Conservation (phyloP, 92 coral and sea anemone species). For the Epizoanthus ramosus region DNA sequence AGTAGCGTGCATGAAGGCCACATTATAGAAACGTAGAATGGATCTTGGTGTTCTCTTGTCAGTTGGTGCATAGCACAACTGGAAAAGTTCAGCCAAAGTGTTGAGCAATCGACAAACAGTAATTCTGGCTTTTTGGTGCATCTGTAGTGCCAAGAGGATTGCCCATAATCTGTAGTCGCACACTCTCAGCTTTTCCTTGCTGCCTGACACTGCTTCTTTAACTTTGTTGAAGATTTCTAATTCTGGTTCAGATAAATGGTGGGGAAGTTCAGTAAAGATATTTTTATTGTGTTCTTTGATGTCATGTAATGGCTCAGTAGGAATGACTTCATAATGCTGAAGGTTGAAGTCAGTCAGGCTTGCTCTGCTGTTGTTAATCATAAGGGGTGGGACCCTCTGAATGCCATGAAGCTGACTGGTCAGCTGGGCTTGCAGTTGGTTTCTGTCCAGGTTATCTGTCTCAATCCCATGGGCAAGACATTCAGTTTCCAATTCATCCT, state of each 20-base stretch:
- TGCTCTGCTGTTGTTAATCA: neutral
- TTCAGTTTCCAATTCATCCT: slow-evolving; percentile 37
- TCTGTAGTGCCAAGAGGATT: slow-evolving; percentile 21
- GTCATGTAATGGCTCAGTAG: slow-evolving; percentile 53
- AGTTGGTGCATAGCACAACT: slow-evolving; percentile 30
- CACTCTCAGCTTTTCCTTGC: slow-evolving; percentile 39
- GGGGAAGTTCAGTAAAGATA: slow-evolving; percentile 41
- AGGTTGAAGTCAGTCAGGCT: slow-evolving; percentile 40
- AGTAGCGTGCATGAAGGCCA: slow-evolving; percentile 36
- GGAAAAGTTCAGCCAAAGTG: slow-evolving; percentile 39
- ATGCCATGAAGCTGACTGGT: slow-evolving; percentile 43
- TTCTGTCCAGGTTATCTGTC: neutral
- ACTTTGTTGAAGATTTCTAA: slow-evolving; percentile 8
- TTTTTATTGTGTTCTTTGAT: slow-evolving; percentile 37
- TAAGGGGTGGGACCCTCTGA: slow-evolving; percentile 46
- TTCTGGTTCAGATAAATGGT: slow-evolving; percentile 10
- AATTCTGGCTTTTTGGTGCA: slow-evolving; percentile 21
- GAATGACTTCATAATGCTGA: slow-evolving; percentile 31
- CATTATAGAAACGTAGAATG: slow-evolving; percentile 41
- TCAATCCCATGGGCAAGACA: slow-evolving; percentile 10
- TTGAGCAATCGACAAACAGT: slow-evolving; percentile 17
- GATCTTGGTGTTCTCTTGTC: slow-evolving; percentile 43
- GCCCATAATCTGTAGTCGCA: slow-evolving; percentile 32
- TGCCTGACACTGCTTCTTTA: slow-evolving; percentile 14
- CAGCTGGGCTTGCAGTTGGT: slow-evolving; percentile 12